A percentile compares a stretch with the other conserved stretches of the same genome.
Evolutionary conservation across 2,797 vertebrate genomes (phyloP).

Genomic region (Poeciliopsis turneri): DNA sequence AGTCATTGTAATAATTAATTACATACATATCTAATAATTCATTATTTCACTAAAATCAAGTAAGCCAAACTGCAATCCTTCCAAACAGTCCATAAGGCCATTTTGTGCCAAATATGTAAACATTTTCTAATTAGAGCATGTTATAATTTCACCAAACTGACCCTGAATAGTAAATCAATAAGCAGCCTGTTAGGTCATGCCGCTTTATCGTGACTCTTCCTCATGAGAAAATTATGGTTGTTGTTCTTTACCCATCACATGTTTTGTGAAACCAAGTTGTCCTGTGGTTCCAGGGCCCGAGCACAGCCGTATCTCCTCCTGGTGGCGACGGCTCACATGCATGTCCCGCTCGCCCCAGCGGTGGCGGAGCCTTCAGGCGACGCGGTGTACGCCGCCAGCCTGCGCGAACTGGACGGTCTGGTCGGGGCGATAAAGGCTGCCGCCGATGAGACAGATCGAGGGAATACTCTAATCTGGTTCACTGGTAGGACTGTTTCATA

Average conservation of each 20-base stretch:
- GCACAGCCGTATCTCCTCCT: constrained; percentile 90
- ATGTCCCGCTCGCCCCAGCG: constrained; percentile 85
- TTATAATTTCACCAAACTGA: background rate
- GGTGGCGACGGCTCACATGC: constrained; percentile 92
- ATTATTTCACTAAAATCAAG: too few relatives aligned
- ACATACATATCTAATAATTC: too few relatives aligned
- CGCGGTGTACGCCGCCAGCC: constrained; percentile 76
- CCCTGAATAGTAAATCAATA: background rate
- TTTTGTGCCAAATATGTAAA: too few relatives aligned
- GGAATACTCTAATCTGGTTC: constrained; percentile 92
- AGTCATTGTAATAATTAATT: too few relatives aligned
- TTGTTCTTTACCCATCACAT: background rate
- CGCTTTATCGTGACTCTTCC: constrained; percentile 1
- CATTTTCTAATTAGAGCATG: too few relatives aligned
- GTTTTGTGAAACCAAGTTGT: constrained; percentile 6
- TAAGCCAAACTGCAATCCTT: too few relatives aligned
- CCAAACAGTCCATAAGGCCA: too few relatives aligned
- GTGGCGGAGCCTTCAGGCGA: background rate
- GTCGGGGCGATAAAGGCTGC: constrained; percentile 84
- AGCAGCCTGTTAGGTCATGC: constrained; percentile 1
- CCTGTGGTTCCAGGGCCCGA: constrained; percentile 71
- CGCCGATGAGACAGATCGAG: constrained; percentile 70
- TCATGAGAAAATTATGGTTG: background rate
- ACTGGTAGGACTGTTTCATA: constrained; percentile 73
- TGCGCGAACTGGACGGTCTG: constrained; percentile 90